These are phyloP conservation scores for Bucco capensis DNA, from an alignment of 2,113 vertebrate genomes.

Conservation along the genomic window DNA sequence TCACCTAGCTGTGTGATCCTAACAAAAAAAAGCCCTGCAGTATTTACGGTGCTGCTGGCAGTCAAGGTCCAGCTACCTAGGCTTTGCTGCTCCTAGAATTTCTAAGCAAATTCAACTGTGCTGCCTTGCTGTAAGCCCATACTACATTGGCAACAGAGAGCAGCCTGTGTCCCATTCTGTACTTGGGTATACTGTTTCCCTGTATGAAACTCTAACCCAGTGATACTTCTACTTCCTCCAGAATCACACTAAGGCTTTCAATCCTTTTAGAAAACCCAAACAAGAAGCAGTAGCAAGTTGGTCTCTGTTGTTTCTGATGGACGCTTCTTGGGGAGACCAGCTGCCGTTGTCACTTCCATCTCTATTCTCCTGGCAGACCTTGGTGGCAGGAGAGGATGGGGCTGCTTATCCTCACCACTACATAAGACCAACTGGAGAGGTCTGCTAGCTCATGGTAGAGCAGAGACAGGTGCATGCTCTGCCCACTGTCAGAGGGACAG, in stretches of 20 bases:
- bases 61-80: neutral
- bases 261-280: neutral
- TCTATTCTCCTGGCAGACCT: neutral
- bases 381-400: neutral
- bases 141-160: accelerated
- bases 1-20: neutral
- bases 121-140: neutral
- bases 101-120: neutral
- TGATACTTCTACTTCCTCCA: neutral
- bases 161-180: neutral
- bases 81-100: neutral
- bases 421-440: accelerated
- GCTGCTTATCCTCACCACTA: neutral
- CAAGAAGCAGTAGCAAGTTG: neutral
- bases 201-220: neutral
- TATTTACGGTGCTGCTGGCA: neutral
- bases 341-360: too few relatives aligned
- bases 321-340: neutral
- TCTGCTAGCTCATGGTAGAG: neutral
- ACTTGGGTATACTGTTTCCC: neutral
- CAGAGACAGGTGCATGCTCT: neutral
- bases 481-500: neutral
- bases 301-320: neutral
- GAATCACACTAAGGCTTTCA: neutral
- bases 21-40: neutral